These are phyloP conservation scores for Pharmacophagus antenor DNA, from an alignment of 2,888 invertebrate genomes.

Conservation along the genomic window DNA sequence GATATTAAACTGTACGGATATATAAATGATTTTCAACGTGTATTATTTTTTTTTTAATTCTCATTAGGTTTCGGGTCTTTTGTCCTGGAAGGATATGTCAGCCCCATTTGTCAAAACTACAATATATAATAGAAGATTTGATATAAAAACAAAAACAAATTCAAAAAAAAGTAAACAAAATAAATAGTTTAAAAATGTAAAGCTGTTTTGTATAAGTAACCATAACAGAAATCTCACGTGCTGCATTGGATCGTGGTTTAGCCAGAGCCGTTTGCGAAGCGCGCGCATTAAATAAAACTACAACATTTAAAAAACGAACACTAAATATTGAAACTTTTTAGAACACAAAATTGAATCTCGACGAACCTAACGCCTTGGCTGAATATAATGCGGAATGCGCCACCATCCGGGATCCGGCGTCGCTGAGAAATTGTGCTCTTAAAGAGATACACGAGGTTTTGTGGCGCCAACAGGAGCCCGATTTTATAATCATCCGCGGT, in stretches of 20 bases:
- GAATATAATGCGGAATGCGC: constrained; percentile 25
- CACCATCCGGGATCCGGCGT: constrained; percentile 21
- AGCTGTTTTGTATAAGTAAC: too few species aligned
- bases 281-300: background rate
- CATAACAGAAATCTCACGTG: too few species aligned
- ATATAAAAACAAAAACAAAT: too few species aligned
- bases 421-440: constrained; percentile 28
- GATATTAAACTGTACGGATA: too few species aligned
- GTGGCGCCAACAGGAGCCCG: constrained; percentile 27
- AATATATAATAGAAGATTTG: too few species aligned
- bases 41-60: too few species aligned
- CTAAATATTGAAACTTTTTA: background rate
- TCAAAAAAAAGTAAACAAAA: too few species aligned
- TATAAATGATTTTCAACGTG: too few species aligned
- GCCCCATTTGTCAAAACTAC: too few species aligned
- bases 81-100: too few species aligned
- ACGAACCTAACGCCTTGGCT: background rate
- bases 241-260: background rate
- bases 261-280: background rate
- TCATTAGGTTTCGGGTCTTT: too few species aligned
- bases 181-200: too few species aligned
- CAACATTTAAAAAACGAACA: background rate
- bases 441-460: constrained; percentile 30
- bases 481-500: constrained; percentile 29
- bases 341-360: constrained; percentile 22